Evolutionary conservation across 2,113 vertebrate genomes (phyloP).

Genomic region (Ochotona princeps): DNA sequence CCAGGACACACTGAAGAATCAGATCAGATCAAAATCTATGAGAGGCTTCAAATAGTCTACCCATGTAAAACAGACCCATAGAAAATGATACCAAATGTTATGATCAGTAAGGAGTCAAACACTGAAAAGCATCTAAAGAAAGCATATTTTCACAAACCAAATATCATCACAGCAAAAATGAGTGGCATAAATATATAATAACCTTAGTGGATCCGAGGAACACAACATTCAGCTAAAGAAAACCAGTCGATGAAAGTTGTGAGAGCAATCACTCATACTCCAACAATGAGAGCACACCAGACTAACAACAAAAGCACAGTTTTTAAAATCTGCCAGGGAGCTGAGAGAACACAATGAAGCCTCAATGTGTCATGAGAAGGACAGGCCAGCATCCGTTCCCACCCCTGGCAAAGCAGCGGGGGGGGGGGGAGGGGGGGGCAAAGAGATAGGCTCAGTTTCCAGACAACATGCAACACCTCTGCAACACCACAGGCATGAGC

Average conservation of each 20-base stretch:
- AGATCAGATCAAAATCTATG: background rate
- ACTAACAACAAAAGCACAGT: background rate
- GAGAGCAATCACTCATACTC: background rate
- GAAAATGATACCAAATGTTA: background rate
- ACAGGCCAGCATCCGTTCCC: background rate
- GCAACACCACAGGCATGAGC: background rate
- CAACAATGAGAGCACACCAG: background rate
- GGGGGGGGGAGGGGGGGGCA: background rate
- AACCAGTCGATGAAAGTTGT: background rate
- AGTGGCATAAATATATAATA: background rate
- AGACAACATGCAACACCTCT: background rate
- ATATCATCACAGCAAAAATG: background rate
- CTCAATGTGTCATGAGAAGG: background rate
- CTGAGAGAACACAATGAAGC: slow-evolving; percentile 42
- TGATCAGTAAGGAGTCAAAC: slow-evolving; percentile 22
- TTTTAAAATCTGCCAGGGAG: background rate
- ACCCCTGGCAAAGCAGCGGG: background rate
- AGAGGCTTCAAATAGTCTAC: background rate
- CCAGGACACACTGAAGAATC: background rate
- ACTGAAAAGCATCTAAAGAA: background rate
- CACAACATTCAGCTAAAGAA: background rate
- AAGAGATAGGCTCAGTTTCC: background rate
- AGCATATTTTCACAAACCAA: slow-evolving; percentile 17
- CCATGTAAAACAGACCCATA: background rate
- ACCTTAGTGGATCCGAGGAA: slow-evolving; percentile 27